Evolutionary conservation across 2,797 vertebrate species (phyloP).

Genomic region (Pseudochirops corinnae): DNA sequence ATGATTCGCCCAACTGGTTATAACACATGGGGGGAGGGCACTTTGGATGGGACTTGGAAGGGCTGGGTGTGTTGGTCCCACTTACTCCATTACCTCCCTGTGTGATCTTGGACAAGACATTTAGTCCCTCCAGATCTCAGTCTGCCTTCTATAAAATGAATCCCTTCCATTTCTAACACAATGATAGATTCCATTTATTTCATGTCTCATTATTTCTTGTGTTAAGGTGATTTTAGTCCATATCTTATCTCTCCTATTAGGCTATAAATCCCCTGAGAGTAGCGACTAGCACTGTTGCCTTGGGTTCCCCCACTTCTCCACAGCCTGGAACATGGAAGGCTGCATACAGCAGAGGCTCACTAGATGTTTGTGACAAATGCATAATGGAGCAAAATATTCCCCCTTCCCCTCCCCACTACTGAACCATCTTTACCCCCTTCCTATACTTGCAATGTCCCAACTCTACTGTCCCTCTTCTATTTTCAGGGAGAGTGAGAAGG

Average conservation of each 20-base stretch:
- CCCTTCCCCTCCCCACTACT: neutral
- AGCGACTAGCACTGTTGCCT: neutral
- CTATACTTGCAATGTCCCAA: neutral
- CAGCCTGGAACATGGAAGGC: neutral
- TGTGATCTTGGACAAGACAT: neutral
- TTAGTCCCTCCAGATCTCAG: neutral
- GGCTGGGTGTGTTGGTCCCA: neutral
- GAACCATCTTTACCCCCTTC: neutral
- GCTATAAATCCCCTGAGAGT: neutral
- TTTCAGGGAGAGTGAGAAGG: neutral
- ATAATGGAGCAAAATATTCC: neutral
- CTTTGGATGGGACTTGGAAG: neutral
- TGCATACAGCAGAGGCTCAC: neutral
- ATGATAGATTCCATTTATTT: neutral
- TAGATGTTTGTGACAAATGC: neutral
- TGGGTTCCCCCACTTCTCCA: neutral
- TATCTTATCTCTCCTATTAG: neutral
- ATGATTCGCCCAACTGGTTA: neutral
- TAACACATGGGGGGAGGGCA: neutral
- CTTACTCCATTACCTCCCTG: neutral
- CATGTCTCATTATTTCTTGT: neutral
- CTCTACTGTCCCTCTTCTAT: neutral
- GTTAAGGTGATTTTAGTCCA: neutral
- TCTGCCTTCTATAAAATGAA: neutral
- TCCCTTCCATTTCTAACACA: neutral